Percentiles rank a stretch among this genome's conserved stretches.
Evolutionary conservation across 2,797 vertebrate species (phyloP).

Genomic region (Peromyscus eremicus): DNA sequence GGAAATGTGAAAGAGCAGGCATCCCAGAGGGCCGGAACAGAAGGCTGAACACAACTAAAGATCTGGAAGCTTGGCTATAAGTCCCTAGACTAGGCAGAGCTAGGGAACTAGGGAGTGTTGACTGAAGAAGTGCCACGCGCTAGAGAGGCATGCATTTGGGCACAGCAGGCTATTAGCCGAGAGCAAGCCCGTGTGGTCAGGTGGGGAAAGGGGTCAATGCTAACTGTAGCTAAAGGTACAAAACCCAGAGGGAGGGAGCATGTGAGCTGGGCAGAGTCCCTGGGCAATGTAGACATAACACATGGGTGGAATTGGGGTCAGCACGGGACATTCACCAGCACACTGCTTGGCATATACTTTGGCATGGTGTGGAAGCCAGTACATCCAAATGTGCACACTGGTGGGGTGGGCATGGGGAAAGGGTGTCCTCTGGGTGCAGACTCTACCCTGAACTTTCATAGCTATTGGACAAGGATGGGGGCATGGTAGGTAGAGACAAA

Average conservation of each 20-base stretch:
- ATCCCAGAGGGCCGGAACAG: neutral
- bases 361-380: neutral
- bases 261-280: neutral
- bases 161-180: rapidly evolving
- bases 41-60: neutral
- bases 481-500: neutral
- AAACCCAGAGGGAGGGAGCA: neutral
- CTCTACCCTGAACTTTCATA: neutral
- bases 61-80: neutral
- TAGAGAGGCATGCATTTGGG: neutral
- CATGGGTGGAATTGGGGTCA: neutral
- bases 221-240: neutral
- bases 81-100: neutral
- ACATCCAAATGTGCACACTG: neutral
- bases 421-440: neutral
- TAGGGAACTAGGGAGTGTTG: neutral
- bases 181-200: neutral
- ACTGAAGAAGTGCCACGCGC: rapidly evolving
- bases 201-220: neutral
- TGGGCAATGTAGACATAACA: rapidly evolving
- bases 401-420: neutral
- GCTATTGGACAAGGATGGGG: too few relatives aligned
- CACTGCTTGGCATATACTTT: neutral
- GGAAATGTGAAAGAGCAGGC: neutral
- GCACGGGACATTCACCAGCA: neutral